These are phyloP conservation scores for Babylonia areolata DNA, from an alignment of 1,140 invertebrate species.

Conservation along the genomic window DNA sequence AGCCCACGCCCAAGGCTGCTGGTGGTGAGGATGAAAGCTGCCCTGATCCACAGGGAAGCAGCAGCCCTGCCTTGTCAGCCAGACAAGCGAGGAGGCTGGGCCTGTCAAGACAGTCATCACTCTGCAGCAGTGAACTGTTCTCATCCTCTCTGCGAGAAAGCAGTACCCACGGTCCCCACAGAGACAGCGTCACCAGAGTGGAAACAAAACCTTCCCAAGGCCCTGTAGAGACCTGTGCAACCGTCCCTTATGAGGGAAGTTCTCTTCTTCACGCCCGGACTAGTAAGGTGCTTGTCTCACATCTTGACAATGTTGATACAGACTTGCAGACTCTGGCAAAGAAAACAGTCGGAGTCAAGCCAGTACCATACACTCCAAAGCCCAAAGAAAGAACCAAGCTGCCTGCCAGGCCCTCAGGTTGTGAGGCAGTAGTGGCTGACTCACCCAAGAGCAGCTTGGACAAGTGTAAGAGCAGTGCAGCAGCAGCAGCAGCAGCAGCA, in stretches of 20 bases:
- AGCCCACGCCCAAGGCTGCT: neutral
- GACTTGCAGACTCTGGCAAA: neutral
- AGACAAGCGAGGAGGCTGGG: slow-evolving; percentile 31
- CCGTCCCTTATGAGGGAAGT: neutral
- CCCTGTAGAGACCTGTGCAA: neutral
- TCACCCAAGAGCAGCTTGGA: neutral
- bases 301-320: neutral
- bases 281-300: neutral
- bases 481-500: neutral
- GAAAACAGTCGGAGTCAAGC: neutral
- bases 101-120: slow-evolving; percentile 20
- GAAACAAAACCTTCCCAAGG: neutral
- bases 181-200: neutral
- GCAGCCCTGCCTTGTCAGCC: neutral
- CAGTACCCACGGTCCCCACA: neutral
- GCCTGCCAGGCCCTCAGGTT: neutral
- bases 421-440: neutral
- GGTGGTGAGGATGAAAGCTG: neutral
- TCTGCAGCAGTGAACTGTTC: neutral
- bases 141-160: neutral
- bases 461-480: neutral
- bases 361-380: neutral
- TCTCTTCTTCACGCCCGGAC: neutral
- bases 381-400: neutral
- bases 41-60: neutral